Conservation (phyloP, 2,113 vertebrate genomes). For the Lepisosteus oculatus region DNA sequence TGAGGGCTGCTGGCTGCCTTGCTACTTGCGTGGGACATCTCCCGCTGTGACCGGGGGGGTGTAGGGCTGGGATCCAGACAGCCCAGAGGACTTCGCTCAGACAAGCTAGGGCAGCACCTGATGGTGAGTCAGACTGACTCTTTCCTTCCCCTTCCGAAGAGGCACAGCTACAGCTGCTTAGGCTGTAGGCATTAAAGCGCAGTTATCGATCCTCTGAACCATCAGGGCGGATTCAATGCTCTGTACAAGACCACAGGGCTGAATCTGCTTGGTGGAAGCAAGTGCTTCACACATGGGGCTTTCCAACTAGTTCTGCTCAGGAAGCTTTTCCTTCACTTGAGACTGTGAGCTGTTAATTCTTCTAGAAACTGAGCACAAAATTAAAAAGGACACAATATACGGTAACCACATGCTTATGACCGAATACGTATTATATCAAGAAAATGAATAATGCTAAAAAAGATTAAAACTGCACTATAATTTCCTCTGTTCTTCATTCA, state of each 20-base stretch:
- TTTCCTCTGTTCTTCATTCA: too few relatives aligned
- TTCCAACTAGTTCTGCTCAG: not conserved
- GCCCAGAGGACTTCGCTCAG: conserved; percentile 3
- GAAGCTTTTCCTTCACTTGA: not conserved
- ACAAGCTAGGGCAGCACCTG: conserved; percentile 1
- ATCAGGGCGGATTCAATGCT: not conserved
- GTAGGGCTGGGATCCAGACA: not conserved
- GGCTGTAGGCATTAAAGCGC: not conserved
- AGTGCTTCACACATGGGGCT: not conserved
- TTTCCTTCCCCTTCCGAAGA: not conserved
- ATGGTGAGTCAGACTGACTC: conserved; percentile 7
- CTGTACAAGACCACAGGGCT: not conserved
- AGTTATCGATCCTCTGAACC: not conserved
- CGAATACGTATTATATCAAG: too few relatives aligned
- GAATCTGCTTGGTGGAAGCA: not conserved
- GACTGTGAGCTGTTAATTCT: too few relatives aligned
- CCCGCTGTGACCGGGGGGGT: not conserved
- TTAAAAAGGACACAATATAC: too few relatives aligned
- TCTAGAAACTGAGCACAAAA: too few relatives aligned
- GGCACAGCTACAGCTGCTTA: not conserved
- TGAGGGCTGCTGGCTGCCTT: not conserved
- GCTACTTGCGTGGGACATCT: not conserved
- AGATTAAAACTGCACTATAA: too few relatives aligned
- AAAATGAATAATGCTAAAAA: too few relatives aligned
- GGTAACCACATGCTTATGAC: too few relatives aligned